Base-by-base conservation (phyloP, 2,888 invertebrate genomes). In the Aleiodes leptofemur region DNA sequence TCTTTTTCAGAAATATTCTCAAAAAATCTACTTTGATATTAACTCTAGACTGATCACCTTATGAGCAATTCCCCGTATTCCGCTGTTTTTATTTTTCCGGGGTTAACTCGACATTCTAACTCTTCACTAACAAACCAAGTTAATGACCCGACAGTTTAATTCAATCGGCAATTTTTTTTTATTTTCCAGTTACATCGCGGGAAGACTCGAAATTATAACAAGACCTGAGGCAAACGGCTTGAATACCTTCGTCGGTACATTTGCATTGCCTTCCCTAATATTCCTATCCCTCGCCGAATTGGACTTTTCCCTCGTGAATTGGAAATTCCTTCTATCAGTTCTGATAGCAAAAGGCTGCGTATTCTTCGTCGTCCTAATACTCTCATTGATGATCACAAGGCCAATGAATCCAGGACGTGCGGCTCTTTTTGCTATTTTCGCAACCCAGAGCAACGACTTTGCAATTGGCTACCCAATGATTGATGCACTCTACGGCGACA, bases 371-470 rank as follows among this genome's bases (percentile, higher is more conserved):
- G 97, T 97, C 14, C 92, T 95, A 68, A 87, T 94, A 57, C 92
- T 97, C 38, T 95, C 96, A 3, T 85, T 97, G 77, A 88, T 98
- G 57, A 93, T 97, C 56, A 93, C 94, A n/a, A 93, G 95, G 86
- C 96, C 97, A 6, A 87, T 94, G 16, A 95, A 97, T 90, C 92
- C 95, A 80, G 96, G 96, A 4, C 93, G 95, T 84, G 96, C 97
- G 59, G 98, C 97, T 13, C 92, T 98, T 76, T 96, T 96, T 92
- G 96, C 96, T 16, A 98, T 98, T 85, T 98, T 98, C 89, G 95
- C 96, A 83, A 98, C 98, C 0, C 98, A 98, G 88, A 98, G 97
- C 88, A 98, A 98, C 92, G 98, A 98, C 90, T 98, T 98, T 91
- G 98, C 98, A 23, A 93, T 98, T 82, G 98, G 98, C 78, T 97